Base-by-base conservation (phyloP, 2,888 invertebrate genomes). In the Dynastes tityus region DNA sequence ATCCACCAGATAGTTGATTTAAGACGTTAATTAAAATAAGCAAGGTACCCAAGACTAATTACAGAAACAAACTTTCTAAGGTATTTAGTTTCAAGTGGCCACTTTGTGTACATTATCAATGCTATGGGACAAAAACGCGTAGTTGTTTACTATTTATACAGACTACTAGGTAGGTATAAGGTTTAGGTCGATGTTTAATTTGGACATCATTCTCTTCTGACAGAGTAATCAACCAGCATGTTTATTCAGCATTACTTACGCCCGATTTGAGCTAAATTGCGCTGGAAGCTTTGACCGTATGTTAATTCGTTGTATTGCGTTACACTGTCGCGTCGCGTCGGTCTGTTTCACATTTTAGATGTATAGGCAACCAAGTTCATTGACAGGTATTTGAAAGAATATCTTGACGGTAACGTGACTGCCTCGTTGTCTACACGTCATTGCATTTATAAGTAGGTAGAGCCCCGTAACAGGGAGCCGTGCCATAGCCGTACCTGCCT, bases 201-300 rank as follows among this genome's bases (percentile, higher is more conserved):
- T 58, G 40, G 29, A 58, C 29, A 73, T 58, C 22, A 73, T 58
- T 37, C 32, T 40, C 73, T 73, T 22, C 73, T 22, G 40, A 58
- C 37, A 13, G 73, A 58, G 58, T 58, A 73, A 55, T n/a, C 40
- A 58, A 37, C 73, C 16, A 73, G 22, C 45, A 40, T 58, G 51
- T 40, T 73, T 73, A 32, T 58, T 13, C 11, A 40, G 11, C n/a
- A 73, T 73, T 73, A 73, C 40, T 73, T 22, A 73, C 73, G 73
- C 73, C 40, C 37, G 73, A 73, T 73, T 73, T 73, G 58, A 73
- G 51, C 73, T 58, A 73, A 73, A 73, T 73, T 73, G 73, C 58
- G 58, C 73, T 73, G 73, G 73, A 73, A 73, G 58, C 73, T 37
- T 70, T 45, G 11, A 55, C 73, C 58, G 40, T 58, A 73, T 73